A percentile compares a stretch with the other conserved stretches of the same genome.
Conservation (phyloP, 2,797 vertebrate species). For the Kryptopterus vitreolus region DNA sequence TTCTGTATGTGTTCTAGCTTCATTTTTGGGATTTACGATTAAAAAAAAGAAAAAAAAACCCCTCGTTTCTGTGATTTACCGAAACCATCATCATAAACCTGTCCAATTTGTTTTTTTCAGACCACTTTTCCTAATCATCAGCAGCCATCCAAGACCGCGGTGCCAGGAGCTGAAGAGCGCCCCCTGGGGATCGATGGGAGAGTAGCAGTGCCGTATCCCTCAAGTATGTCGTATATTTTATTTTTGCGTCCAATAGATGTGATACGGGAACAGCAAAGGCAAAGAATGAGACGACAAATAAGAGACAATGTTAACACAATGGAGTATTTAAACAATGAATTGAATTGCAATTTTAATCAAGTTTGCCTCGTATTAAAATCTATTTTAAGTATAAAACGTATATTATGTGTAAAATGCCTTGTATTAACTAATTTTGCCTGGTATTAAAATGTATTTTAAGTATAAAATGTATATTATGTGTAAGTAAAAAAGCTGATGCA, state of each 20-base stretch:
- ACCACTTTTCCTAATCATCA: constrained; percentile 84
- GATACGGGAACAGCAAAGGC: not conserved
- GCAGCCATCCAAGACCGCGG: constrained; percentile 80
- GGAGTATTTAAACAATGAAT: not conserved
- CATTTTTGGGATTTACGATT: not conserved
- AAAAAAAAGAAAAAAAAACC: no score
- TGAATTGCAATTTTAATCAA: not conserved
- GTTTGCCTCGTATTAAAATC: no score
- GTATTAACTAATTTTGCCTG: no score
- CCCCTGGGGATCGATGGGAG: constrained; percentile 86
- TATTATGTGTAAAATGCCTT: no score
- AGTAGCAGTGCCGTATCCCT: constrained; percentile 89
- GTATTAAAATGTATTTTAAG: no score
- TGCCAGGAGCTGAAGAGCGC: constrained; percentile 84
- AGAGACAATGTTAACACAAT: not conserved
- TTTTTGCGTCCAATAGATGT: not conserved
- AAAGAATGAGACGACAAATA: not conserved
- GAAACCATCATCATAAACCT: not conserved
- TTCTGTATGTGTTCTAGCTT: not conserved
- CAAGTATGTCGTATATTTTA: constrained; percentile 78
- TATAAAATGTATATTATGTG: no score
- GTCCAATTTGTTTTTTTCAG: constrained; percentile 61
- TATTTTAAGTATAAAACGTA: no score
- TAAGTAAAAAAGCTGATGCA: no score
- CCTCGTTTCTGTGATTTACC: not conserved